A percentile compares a stretch with the other conserved stretches of the same genome.
phyloP scores from a whole-genome alignment of 2,113 vertebrate species.

The Benitochromis conjunctus region DNA sequence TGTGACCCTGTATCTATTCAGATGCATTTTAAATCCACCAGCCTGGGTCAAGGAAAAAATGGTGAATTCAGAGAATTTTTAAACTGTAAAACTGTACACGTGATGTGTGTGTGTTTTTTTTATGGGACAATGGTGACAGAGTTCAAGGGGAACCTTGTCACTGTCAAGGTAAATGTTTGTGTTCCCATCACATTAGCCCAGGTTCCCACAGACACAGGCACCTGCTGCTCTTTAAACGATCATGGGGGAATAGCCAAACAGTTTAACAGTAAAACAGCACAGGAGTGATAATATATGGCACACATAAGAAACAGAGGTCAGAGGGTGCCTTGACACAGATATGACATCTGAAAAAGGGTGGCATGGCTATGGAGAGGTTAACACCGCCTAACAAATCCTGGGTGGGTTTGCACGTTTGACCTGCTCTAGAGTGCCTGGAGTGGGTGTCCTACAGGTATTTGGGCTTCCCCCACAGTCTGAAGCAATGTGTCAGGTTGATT shows the following conservation, averaged over 20 bases:
- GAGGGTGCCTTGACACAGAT: not conserved
- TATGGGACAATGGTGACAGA: not conserved
- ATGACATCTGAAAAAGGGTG: not conserved
- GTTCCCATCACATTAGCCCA: not conserved
- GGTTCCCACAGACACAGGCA: not conserved
- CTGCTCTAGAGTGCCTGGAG: rapidly evolving
- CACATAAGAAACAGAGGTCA: not conserved
- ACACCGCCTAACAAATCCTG: not conserved
- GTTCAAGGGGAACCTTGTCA: not conserved
- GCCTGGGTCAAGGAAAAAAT: not conserved
- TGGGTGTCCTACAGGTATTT: not conserved
- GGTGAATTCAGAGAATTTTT: not conserved
- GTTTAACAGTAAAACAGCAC: not conserved
- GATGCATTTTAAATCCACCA: not conserved
- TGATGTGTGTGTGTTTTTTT: not conserved
- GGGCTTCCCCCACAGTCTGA: not conserved
- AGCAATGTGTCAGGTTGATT: not conserved
- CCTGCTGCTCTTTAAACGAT: not conserved
- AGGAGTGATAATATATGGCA: not conserved
- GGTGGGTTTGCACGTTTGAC: not conserved
- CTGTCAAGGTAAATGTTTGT: not conserved
- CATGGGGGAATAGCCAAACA: not conserved
- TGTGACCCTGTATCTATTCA: not conserved
- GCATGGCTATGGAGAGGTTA: not conserved
- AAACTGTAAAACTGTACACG: not conserved